phyloP scores from a whole-genome alignment of 2,113 vertebrate genomes.

The Zootoca vivipara region DNA sequence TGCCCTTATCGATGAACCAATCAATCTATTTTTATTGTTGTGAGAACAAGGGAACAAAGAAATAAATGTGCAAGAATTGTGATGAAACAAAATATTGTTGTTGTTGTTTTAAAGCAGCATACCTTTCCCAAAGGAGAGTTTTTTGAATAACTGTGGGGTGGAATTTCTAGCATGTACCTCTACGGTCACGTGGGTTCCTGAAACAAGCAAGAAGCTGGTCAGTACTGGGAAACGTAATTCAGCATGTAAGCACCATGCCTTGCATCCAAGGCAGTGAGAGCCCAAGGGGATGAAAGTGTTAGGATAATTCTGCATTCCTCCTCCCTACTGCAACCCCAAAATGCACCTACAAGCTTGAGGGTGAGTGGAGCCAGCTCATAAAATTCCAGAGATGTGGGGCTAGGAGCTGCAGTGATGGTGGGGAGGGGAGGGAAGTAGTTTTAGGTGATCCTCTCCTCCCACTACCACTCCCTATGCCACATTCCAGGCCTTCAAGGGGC shows the following conservation, averaged over 20 bases:
- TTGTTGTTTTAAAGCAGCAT: constrained; percentile 15
- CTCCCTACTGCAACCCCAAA: neutral
- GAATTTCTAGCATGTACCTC: constrained; percentile 71
- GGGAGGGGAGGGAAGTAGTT: neutral
- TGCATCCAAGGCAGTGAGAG: neutral
- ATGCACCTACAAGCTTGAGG: too few species aligned
- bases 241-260: neutral
- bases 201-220: neutral
- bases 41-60: too few species aligned
- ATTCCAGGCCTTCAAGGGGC: neutral
- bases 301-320: neutral
- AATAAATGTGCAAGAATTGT: too few species aligned
- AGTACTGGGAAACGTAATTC: constrained; percentile 2
- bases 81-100: neutral
- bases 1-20: neutral
- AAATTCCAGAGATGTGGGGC: too few species aligned
- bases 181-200: constrained; percentile 76
- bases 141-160: constrained; percentile 71
- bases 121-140: constrained; percentile 77
- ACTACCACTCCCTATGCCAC: neutral
- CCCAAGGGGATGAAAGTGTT: neutral
- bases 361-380: too few species aligned
- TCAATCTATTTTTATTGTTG: too few species aligned
- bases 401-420: too few species aligned
- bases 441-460: neutral